phyloP scores from a whole-genome alignment of 1,140 invertebrate species.

The Cataglyphis hispanica region DNA sequence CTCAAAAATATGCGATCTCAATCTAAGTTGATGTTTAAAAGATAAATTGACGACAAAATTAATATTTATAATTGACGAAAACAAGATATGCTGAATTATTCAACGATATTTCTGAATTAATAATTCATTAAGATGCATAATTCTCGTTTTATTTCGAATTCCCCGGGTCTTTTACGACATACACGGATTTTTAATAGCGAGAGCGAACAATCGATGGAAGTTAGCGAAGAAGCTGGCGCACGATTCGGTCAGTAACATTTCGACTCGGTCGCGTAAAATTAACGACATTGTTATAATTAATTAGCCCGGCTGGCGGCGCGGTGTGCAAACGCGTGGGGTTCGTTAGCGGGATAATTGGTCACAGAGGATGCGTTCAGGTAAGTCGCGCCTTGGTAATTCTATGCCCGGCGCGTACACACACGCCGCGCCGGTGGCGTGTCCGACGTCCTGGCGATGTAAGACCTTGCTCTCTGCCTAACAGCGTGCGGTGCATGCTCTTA shows the following conservation, averaged over 20 bases:
- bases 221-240: slow-evolving; percentile 37
- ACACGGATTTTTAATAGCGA: slow-evolving; percentile 13
- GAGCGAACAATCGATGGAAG: not conserved
- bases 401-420: slow-evolving; percentile 69
- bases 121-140: not conserved
- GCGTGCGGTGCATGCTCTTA: slow-evolving; percentile 49
- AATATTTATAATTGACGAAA: not conserved
- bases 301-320: slow-evolving; percentile 76
- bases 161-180: not conserved
- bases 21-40: slow-evolving; percentile 6
- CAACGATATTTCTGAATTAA: not conserved
- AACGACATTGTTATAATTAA: slow-evolving; percentile 87
- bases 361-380: slow-evolving; percentile 85
- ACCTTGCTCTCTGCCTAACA: slow-evolving; percentile 37
- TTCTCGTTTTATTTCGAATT: not conserved
- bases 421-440: slow-evolving; percentile 28
- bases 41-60: not conserved
- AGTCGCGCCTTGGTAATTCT: slow-evolving; percentile 84
- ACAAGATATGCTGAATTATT: slow-evolving; percentile 16
- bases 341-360: slow-evolving; percentile 86
- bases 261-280: slow-evolving; percentile 85
- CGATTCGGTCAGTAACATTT: slow-evolving; percentile 84
- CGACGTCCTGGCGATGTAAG: slow-evolving; percentile 57
- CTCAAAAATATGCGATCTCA: not conserved
- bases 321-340: slow-evolving; percentile 78